phyloP scores from a whole-genome alignment of 2,888 invertebrate genomes.

The Amphimallon solstitiale region DNA sequence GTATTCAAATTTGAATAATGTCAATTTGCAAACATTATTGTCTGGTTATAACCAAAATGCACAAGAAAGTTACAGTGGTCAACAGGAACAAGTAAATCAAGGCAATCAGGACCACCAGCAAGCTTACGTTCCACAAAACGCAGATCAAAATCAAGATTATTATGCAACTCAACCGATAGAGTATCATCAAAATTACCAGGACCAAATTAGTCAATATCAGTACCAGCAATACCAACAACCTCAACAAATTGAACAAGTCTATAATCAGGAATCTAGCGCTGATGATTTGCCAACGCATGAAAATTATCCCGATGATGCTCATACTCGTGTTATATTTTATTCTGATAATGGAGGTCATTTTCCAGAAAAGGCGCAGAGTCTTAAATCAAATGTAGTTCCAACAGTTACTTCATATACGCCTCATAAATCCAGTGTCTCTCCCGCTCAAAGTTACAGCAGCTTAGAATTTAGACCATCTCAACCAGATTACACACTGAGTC shows the following conservation, averaged over 20 bases:
- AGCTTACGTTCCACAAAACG: no score
- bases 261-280: conserved; percentile 17
- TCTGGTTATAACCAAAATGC: conserved; percentile 63
- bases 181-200: conserved; percentile 39
- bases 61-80: background rate
- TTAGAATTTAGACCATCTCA: conserved; percentile 22
- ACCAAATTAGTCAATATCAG: conserved; percentile 37
- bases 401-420: conserved; percentile 30
- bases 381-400: conserved; percentile 28
- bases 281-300: conserved; percentile 63
- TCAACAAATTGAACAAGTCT: conserved; percentile 32
- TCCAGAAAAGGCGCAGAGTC: conserved; percentile 32
- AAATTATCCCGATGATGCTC: conserved; percentile 69
- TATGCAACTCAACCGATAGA: conserved; percentile 19
- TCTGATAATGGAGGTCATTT: conserved; percentile 42
- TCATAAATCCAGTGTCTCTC: conserved; percentile 5
- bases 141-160: conserved; percentile 50
- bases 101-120: conserved; percentile 51
- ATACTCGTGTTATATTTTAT: conserved; percentile 68
- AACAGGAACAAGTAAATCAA: conserved; percentile 30
- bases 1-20: conserved; percentile 66
- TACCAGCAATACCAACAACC: conserved; percentile 36
- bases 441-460: conserved; percentile 24
- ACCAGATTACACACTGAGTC: conserved; percentile 7
- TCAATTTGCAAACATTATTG: conserved; percentile 68